Percentiles rank a stretch among this genome's conserved stretches.
Conservation (phyloP, 1,140 invertebrate genomes). For the Sitophilus oryzae region DNA sequence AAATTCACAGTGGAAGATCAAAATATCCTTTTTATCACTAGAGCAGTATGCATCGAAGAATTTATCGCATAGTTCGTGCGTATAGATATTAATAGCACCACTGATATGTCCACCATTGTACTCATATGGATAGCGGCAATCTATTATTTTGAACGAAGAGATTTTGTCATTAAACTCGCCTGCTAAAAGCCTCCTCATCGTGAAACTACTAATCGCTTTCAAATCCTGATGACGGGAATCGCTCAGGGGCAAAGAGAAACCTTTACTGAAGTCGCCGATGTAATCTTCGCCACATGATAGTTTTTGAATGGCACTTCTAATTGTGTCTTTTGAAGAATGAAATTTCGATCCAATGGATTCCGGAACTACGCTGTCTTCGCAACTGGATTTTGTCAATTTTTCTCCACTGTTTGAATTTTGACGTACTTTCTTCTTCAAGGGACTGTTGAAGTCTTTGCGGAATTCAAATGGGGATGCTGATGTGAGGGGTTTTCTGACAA, state of each 20-base stretch:
- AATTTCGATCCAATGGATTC: conserved; percentile 44
- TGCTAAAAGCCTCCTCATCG: conserved; percentile 61
- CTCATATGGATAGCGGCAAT: conserved; percentile 93
- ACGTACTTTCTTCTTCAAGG: conserved; percentile 11
- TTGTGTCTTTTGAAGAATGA: conserved; percentile 52
- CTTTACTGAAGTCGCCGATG: conserved; percentile 76
- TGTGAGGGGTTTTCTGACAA: conserved; percentile 11
- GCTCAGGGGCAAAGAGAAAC: conserved; percentile 71
- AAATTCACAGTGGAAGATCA: conserved; percentile 98
- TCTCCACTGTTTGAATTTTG: not conserved
- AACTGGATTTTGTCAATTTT: conserved; percentile 11
- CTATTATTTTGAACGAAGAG: conserved; percentile 60
- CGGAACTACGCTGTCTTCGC: conserved; percentile 42
- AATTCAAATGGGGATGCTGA: not conserved
- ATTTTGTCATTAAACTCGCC: conserved; percentile 62
- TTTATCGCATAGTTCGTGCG: conserved; percentile 63
- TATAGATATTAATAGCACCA: conserved; percentile 79
- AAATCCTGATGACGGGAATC: conserved; percentile 76
- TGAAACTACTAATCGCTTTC: conserved; percentile 72
- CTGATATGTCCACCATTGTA: conserved; percentile 90
- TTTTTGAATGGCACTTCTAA: conserved; percentile 52
- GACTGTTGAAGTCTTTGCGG: conserved; percentile 3
- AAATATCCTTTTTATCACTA: conserved; percentile 55
- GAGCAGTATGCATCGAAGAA: conserved; percentile 45
- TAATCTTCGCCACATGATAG: conserved; percentile 61